These are phyloP conservation scores for Python bivittatus DNA, from an alignment of 2,113 vertebrate genomes.

Conservation along the genomic window DNA sequence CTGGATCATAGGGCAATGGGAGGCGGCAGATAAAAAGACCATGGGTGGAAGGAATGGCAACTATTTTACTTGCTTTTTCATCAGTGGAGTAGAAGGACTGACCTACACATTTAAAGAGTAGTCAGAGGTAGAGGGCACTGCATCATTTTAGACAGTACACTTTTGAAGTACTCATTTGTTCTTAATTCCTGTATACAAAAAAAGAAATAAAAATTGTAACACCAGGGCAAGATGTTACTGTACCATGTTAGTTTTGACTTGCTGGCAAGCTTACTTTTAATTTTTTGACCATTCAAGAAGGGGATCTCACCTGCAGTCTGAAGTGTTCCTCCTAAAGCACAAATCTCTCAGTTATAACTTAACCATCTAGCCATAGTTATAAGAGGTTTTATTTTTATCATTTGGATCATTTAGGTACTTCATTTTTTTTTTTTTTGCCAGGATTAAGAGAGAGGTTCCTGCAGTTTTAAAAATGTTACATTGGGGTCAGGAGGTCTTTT, in stretches of 20 bases:
- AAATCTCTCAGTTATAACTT: neutral
- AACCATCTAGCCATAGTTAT: neutral
- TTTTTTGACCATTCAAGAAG: neutral
- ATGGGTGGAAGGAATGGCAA: neutral
- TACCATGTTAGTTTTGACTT: neutral
- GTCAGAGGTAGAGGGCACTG: neutral
- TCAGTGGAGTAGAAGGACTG: neutral
- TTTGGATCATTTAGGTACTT: neutral
- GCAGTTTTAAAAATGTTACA: neutral
- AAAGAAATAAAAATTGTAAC: neutral
- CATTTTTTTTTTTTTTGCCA: neutral
- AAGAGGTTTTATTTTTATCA: neutral
- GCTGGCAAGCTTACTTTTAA: neutral
- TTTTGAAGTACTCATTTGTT: neutral
- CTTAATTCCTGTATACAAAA: neutral
- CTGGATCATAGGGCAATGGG: neutral
- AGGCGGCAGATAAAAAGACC: neutral
- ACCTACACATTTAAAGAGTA: neutral
- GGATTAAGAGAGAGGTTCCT: neutral
- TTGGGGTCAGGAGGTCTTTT: neutral
- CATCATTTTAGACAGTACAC: neutral
- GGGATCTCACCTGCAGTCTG: neutral
- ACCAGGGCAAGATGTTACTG: neutral
- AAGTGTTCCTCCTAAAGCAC: neutral
- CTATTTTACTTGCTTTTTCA: neutral